Conservation (phyloP, 2,113 vertebrate genomes). For the Percina caprodes region DNA sequence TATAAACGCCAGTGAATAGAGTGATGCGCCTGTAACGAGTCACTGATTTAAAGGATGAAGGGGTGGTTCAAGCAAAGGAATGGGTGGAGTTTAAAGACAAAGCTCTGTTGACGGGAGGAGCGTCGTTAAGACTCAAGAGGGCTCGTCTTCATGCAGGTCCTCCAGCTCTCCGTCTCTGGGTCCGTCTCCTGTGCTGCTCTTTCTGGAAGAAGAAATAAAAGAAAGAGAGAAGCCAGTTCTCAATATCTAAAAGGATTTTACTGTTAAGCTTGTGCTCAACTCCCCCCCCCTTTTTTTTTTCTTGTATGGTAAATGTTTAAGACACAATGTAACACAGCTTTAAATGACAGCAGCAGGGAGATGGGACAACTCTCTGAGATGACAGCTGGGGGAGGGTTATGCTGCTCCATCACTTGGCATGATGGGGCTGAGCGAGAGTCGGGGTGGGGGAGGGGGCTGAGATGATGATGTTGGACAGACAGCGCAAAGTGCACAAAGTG, state of each 20-base stretch:
- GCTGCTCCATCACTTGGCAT: background rate
- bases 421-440: constrained; percentile 31
- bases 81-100: background rate
- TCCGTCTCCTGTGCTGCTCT: constrained; percentile 82
- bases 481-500: constrained; percentile 38
- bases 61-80: background rate
- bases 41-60: constrained; percentile 3
- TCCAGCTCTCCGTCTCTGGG: constrained; percentile 84
- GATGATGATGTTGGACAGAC: constrained; percentile 57
- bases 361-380: constrained; percentile 22
- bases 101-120: background rate
- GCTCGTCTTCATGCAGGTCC: constrained; percentile 85
- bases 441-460: background rate
- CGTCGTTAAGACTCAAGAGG: constrained; percentile 70
- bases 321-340: constrained; percentile 21
- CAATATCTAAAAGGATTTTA: background rate
- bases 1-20: background rate
- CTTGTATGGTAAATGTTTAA: background rate
- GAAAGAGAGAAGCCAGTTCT: background rate
- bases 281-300: background rate
- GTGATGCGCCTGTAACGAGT: background rate
- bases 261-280: background rate
- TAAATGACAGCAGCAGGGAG: constrained; percentile 49
- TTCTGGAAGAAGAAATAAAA: constrained; percentile 65
- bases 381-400: constrained; percentile 8